Evolutionary conservation across 2,797 vertebrate genomes (phyloP), one percentile per base, ranked within the genome.

Genomic region (Margarornis squamiger): DNA sequence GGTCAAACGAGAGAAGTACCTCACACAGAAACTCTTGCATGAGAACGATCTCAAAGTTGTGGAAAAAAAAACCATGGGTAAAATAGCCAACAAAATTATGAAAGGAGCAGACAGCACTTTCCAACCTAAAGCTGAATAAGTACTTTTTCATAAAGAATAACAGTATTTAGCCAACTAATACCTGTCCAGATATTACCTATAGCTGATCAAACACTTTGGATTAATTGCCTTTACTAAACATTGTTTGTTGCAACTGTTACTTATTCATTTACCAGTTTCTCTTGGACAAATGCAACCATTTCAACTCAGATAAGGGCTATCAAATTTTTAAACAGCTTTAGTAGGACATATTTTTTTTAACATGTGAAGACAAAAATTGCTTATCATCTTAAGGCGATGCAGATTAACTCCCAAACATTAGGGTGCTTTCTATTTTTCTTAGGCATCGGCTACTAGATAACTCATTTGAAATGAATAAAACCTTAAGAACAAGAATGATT

Each of bases 1-100:
- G 96, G 98, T 99, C 93, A 99, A 98, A 93, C 97, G 99, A 83
- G 99, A 99, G 97, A 99, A 98, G 75, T 99, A 99, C 96, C 91
- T 99, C 93, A 99, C 98, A 29, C 99, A 99, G 93, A 98, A 98
- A 61, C 98, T 99, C 58, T 98, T 99, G 85, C 99, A 98, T 1
- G 98, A 99, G 95, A 98, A 98, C 32, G 98, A 98, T 95, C 98
- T 99, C 77, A 98, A 98, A 94, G 95, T 98, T 90, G 97, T 98
- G 86, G 98, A 98, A 55, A 98, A 98, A 87, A 97, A 10, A 54
- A 54, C 30, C 14, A 93, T 98, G 61, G 98, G 98, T 34, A 96
- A 96, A 8, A 34, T 88, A 8, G 78, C 91, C 0, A 90, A 98
- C 24, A 98, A 90, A 38, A 72, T 96, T 39, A 19, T 89, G 15